These are phyloP conservation scores for Oasisia sp. DNA, from an alignment of 2,888 invertebrate genomes.

Conservation along the genomic window DNA sequence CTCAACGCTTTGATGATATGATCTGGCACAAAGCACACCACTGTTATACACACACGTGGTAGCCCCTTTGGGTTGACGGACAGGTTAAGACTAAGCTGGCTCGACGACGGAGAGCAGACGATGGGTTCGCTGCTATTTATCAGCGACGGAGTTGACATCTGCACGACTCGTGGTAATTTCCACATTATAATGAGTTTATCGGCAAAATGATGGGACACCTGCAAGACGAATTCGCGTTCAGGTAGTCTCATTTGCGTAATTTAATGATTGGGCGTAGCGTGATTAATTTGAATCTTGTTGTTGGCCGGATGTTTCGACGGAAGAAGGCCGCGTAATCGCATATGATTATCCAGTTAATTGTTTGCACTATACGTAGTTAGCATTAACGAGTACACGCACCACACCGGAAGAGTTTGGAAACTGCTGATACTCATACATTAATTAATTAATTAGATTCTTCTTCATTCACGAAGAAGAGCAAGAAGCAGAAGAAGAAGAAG, in stretches of 20 bases:
- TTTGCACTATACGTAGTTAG: background rate
- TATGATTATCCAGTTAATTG: background rate
- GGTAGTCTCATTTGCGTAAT: background rate
- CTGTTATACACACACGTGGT: background rate
- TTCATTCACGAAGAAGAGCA: no score
- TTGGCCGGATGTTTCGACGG: background rate
- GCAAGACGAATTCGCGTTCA: background rate
- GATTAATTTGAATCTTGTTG: background rate
- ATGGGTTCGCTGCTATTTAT: background rate
- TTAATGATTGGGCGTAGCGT: background rate
- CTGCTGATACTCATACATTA: background rate
- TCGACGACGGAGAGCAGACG: background rate
- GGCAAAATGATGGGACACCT: background rate
- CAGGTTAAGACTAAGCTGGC: background rate
- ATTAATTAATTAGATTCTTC: background rate
- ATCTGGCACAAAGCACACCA: background rate
- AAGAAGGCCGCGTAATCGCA: background rate
- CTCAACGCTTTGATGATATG: background rate
- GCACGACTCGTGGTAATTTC: background rate
- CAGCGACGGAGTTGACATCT: background rate
- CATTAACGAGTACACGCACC: background rate
- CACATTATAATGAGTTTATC: slow-evolving; percentile 9
- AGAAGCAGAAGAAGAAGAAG: no score
- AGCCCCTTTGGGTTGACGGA: background rate
- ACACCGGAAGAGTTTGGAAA: background rate